Conservation (phyloP, 2,888 invertebrate genomes). For the Perizoma affinitatum region DNA sequence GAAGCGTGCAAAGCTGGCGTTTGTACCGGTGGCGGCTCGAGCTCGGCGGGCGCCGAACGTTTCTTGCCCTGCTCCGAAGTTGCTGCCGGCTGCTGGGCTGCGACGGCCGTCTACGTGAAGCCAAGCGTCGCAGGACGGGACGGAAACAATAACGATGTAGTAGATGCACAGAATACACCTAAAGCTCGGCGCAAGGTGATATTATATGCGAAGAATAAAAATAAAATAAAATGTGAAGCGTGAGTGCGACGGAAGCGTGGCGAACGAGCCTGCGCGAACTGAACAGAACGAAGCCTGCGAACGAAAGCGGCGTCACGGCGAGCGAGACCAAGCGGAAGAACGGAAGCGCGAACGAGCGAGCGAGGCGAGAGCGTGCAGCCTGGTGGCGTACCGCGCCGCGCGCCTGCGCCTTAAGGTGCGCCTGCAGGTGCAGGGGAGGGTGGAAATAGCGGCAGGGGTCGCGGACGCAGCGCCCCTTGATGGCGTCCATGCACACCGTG, state of each 20-base stretch:
- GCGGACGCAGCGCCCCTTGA: constrained; percentile 99
- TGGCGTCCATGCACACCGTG: constrained; percentile 99
- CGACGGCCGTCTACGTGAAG: constrained; percentile 83
- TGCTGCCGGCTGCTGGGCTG: constrained; percentile 86
- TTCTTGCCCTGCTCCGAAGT: constrained; percentile 95
- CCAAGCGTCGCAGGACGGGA: constrained; percentile 84
- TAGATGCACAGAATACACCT: constrained; percentile 84
- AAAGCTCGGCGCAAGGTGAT: constrained; percentile 82
- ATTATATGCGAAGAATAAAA: constrained; percentile 80
- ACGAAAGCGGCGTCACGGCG: constrained; percentile 82
- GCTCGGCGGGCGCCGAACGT: constrained; percentile 90
- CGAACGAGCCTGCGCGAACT: constrained; percentile 74
- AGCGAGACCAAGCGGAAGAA: constrained; percentile 80
- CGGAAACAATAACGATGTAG: constrained; percentile 84
- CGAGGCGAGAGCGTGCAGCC: constrained; percentile 84
- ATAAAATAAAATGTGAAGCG: constrained; percentile 79
- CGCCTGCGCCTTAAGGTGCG: constrained; percentile 99
- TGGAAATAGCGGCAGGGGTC: constrained; percentile 99
- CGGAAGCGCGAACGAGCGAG: constrained; percentile 80
- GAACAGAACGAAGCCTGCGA: constrained; percentile 79
- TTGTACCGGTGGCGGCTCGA: constrained; percentile 95
- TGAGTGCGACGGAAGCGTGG: constrained; percentile 84
- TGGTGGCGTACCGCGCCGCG: constrained; percentile 94
- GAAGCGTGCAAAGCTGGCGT: constrained; percentile 87
- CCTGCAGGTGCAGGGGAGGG: constrained; percentile 99